Conservation (phyloP, 2,113 vertebrate genomes). For the Tichodroma muraria region DNA sequence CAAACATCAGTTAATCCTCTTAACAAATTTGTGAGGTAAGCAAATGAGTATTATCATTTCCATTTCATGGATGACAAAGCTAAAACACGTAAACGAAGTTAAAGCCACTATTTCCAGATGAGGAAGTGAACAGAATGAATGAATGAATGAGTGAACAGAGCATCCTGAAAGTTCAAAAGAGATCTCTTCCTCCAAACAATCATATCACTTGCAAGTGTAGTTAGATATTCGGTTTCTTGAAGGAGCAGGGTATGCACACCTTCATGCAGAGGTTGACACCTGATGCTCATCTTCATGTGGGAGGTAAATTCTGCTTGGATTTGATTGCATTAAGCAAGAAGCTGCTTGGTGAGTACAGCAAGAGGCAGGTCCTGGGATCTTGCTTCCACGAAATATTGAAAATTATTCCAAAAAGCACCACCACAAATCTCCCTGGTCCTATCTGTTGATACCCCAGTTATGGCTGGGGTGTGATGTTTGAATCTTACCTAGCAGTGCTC, state of each 20-base stretch:
- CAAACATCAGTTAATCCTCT: slow-evolving; percentile 18
- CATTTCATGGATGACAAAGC: not conserved
- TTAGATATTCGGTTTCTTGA: not conserved
- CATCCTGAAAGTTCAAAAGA: not conserved
- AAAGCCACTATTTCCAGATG: not conserved
- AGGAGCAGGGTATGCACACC: not conserved
- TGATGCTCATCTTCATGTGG: not conserved
- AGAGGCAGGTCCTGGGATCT: not conserved
- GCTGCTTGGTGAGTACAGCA: not conserved
- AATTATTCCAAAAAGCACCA: not conserved
- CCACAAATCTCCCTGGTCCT: not conserved
- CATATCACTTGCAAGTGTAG: not conserved
- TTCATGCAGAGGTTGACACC: not conserved
- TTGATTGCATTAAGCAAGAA: not conserved
- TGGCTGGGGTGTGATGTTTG: not conserved
- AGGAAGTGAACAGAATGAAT: not conserved
- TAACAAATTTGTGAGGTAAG: not conserved
- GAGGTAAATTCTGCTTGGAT: not conserved
- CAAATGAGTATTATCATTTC: not conserved
- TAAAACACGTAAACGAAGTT: not conserved
- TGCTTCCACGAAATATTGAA: not conserved
- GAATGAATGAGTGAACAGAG: not conserved
- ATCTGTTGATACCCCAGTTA: not conserved
- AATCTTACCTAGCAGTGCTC: not conserved
- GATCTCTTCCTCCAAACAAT: not conserved